phyloP scores from a whole-genome alignment of 2,888 invertebrate species.

The Volucella inflata region DNA sequence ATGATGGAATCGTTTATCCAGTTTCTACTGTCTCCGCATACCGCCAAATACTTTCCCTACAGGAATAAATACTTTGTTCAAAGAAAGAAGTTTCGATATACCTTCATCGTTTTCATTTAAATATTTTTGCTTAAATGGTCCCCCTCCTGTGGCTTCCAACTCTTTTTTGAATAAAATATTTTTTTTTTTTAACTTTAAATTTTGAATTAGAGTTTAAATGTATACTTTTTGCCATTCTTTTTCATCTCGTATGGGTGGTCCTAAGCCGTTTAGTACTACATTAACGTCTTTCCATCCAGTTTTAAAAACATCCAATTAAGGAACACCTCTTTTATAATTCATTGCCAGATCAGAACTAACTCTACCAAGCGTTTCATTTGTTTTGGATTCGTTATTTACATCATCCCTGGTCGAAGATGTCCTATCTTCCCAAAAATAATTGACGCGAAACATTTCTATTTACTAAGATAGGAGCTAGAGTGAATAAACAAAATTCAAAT shows the following conservation, averaged over 20 bases:
- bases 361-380: slow-evolving; percentile 12
- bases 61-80: slow-evolving; percentile 5
- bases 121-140: slow-evolving; percentile 24
- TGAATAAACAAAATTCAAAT: too few species aligned
- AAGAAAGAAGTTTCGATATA: slow-evolving; percentile 12
- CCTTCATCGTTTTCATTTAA: slow-evolving; percentile 19
- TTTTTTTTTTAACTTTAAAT: slow-evolving; percentile 33
- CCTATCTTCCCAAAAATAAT: too few species aligned
- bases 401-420: too few species aligned
- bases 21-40: neutral
- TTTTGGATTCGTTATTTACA: too few species aligned
- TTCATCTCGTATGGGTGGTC: slow-evolving; percentile 12
- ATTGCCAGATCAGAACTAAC: neutral
- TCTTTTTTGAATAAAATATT: slow-evolving; percentile 18
- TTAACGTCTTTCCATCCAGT: neutral
- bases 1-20: neutral
- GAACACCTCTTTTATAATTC: slow-evolving; percentile 13
- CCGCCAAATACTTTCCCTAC: slow-evolving; percentile 23
- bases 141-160: slow-evolving; percentile 24
- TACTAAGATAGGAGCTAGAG: too few species aligned
- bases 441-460: too few species aligned
- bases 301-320: neutral
- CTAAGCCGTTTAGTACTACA: slow-evolving; percentile 6
- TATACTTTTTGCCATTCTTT: too few species aligned
- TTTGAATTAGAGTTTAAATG: too few species aligned